Conservation (phyloP, 2,113 vertebrate species). For the Percopsis transmontana region DNA sequence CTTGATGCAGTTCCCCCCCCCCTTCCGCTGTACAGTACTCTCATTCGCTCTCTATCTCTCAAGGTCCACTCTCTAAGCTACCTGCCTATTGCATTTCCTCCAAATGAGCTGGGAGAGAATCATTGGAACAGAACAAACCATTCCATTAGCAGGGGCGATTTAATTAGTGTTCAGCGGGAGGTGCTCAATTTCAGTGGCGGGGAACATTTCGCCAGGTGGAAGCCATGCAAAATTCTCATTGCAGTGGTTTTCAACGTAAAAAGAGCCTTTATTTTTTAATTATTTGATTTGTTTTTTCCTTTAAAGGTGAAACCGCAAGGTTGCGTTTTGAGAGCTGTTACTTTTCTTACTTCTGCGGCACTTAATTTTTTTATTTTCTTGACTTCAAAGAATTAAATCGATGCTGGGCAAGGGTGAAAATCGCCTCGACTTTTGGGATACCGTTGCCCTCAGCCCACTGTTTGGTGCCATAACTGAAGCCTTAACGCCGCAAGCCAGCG, state of each 20-base stretch:
- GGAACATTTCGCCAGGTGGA: conserved; percentile 21
- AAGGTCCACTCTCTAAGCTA: conserved; percentile 36
- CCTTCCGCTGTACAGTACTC: conserved; percentile 27
- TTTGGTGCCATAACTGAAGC: conserved; percentile 19
- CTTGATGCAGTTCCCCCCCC: conserved; percentile 2
- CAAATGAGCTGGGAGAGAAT: conserved; percentile 42
- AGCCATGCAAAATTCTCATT: conserved; percentile 33
- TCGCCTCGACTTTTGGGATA: conserved; percentile 12
- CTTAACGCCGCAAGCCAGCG: conserved; percentile 22
- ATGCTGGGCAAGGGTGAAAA: neutral
- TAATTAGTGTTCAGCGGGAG: conserved; percentile 55
- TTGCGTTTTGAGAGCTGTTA: neutral
- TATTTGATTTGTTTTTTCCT: neutral
- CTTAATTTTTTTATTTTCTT: neutral
- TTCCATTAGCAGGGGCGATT: conserved; percentile 60
- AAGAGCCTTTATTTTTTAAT: neutral
- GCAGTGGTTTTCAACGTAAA: conserved; percentile 24
- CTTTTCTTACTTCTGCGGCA: neutral
- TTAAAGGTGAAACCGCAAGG: neutral
- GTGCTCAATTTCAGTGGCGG: conserved; percentile 35
- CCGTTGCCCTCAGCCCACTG: conserved; percentile 3
- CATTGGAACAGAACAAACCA: conserved; percentile 54
- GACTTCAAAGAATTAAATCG: neutral
- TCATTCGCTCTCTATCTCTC: conserved; percentile 52
- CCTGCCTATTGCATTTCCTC: conserved; percentile 48